Percentiles rank a stretch among this genome's conserved stretches.
Evolutionary conservation across 2,888 invertebrate genomes (phyloP).

Genomic region (Sinelater perroti): DNA sequence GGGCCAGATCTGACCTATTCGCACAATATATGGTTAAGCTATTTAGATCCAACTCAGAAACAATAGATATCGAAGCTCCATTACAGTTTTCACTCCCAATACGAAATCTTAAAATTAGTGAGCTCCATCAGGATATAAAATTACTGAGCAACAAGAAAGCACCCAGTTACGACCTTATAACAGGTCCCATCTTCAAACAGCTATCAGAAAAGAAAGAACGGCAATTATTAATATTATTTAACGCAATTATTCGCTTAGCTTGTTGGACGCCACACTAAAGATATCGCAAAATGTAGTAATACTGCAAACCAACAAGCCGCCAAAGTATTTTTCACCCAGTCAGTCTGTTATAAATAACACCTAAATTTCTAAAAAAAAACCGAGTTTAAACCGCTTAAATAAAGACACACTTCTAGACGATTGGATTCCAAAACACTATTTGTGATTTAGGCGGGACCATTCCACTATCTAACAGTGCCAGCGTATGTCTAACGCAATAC

Average conservation of each 20-base stretch:
- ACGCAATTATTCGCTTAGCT: background rate
- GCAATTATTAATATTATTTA: background rate
- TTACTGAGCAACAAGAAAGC: background rate
- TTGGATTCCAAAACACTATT: constrained; percentile 4
- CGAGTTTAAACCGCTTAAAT: background rate
- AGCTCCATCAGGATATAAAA: constrained; percentile 4
- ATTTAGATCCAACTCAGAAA: background rate
- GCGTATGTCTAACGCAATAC: background rate
- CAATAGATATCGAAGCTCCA: constrained; percentile 5
- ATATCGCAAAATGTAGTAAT: constrained; percentile 2
- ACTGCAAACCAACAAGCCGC: background rate
- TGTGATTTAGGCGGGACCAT: constrained; percentile 5
- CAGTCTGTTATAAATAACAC: too few relatives aligned
- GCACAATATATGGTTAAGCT: too few relatives aligned
- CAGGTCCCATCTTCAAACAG: background rate
- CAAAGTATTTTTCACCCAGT: background rate
- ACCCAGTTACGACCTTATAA: background rate
- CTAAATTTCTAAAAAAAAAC: constrained; percentile 8
- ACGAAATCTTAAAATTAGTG: background rate
- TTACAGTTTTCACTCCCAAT: constrained; percentile 4
- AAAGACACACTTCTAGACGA: too few relatives aligned
- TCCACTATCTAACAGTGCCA: constrained; percentile 12
- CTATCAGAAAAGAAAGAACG: background rate
- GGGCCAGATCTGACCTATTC: constrained; percentile 9
- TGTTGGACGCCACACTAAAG: background rate